phyloP scores from a whole-genome alignment of 2,797 vertebrate species.

The Liasis olivaceus region DNA sequence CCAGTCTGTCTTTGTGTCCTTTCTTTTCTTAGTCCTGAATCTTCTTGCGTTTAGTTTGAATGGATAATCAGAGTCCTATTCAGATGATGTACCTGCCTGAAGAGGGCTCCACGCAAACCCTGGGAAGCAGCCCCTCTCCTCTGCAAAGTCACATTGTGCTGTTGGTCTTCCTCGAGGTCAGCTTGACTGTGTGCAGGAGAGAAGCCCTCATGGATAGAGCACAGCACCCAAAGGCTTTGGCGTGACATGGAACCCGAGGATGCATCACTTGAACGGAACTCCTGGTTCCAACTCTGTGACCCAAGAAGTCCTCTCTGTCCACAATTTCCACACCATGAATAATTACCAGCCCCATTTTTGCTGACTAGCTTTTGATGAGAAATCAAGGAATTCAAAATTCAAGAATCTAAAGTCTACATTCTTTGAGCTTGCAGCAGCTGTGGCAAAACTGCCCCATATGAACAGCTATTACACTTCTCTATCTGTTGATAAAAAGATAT shows the following conservation, averaged over 20 bases:
- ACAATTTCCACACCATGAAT: neutral
- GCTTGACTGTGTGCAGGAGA: neutral
- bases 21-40: too few relatives aligned
- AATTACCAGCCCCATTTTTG: neutral
- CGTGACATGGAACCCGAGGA: neutral
- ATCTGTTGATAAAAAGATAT: too few relatives aligned
- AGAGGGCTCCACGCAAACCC: rapidly evolving
- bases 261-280: neutral
- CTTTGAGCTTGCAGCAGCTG: neutral
- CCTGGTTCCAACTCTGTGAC: neutral
- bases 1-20: too few relatives aligned
- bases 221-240: neutral
- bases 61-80: neutral
- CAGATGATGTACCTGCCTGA: neutral
- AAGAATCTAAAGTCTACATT: neutral
- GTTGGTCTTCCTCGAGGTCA: neutral
- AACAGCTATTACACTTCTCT: neutral
- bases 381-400: neutral
- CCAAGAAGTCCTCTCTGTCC: neutral
- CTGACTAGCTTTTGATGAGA: neutral
- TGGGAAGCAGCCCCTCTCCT: neutral
- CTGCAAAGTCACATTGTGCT: neutral
- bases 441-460: neutral
- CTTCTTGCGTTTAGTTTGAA: neutral
- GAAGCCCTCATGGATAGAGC: too few relatives aligned